Base-by-base conservation (phyloP, 2,797 vertebrate species). In the Gephyroberyx darwinii region DNA sequence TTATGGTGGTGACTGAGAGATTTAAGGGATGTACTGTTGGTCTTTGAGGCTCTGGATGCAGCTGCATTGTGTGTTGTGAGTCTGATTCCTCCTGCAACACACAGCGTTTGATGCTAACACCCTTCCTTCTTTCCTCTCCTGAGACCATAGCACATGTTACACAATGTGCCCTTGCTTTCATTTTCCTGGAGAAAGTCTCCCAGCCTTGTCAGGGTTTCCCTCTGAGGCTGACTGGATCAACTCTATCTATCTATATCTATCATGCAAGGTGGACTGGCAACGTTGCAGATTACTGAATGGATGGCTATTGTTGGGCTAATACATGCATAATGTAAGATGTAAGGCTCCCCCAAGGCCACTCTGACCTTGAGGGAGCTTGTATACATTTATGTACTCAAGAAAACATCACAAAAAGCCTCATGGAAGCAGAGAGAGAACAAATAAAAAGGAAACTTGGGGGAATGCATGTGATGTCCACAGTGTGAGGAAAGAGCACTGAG, bases 391-490 rank as follows among this genome's bases (percentile, higher is more conserved):
- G 31, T 63, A 61, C 50, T 71, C 65, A 80, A 65, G 37, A 53
- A 65, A 68, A 61, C 57, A 37, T 45, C 33, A 48, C 10, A 9
- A n/a, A 30, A 68, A 69, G 35, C 13, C 0, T 37, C 22, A 22
- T 17, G 8, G 54, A 63, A 41, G 33, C 5, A 56, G 37, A 26
- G 51, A 62, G 50, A 51, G 41, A 74, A 55, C 68, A 75, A 63
- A 75, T 60, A 61, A 30, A 39, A 41, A 61, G 43, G 22, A 47
- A 16, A 4, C 41, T 14, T 14, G 53, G 41, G 26, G 3, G 39
- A 79, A 58, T 37, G 56, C 63, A 74, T 75, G 71, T 71, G 65
- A 77, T 77, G 60, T 67, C 67, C 64, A 45, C 30, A 45, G 37
- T 60, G 45, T 61, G 33, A 75, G 17, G 16, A 9, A 41, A 41